A percentile compares a stretch with the other conserved stretches of the same genome.
These are phyloP conservation scores for Panagrolaimus sp. DNA, from an alignment of 1,140 invertebrate species.

Conservation along the genomic window DNA sequence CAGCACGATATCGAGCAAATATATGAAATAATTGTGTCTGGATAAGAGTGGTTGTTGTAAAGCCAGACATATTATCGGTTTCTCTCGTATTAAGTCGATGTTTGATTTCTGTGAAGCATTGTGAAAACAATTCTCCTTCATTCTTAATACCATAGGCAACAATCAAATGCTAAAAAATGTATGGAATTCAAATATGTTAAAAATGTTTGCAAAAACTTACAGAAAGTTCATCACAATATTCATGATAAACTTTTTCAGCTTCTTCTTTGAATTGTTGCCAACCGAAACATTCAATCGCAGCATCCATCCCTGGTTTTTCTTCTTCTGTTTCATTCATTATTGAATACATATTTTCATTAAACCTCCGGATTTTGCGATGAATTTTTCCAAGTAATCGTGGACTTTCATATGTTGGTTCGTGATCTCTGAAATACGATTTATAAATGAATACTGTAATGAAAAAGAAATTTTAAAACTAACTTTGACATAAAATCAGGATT, in stretches of 20 bases:
- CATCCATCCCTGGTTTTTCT: constrained; percentile 37
- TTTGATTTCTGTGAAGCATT: constrained; percentile 26
- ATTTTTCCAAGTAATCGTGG: not conserved
- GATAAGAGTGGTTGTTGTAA: constrained; percentile 26
- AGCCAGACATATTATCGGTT: not conserved
- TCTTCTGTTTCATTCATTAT: constrained; percentile 34
- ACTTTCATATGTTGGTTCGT: not conserved
- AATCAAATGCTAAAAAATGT: not conserved
- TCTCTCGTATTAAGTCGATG: constrained; percentile 24
- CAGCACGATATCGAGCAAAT: not conserved
- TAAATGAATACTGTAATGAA: too few species aligned
- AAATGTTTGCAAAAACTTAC: too few species aligned
- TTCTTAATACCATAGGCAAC: not conserved
- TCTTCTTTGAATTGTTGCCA: not conserved
- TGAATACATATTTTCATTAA: constrained; percentile 14
- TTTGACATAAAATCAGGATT: constrained; percentile 2
- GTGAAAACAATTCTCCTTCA: constrained; percentile 6
- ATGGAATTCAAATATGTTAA: too few species aligned
- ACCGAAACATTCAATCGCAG: constrained; percentile 23
- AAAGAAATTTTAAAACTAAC: too few species aligned
- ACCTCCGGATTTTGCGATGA: constrained; percentile 40
- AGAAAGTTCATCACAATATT: not conserved
- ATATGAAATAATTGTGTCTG: constrained; percentile 22
- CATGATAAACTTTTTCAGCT: not conserved
- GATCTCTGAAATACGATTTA: not conserved